Percentiles rank a stretch among this genome's conserved stretches.
These are phyloP conservation scores for Eupelmus urozonus DNA, from an alignment of 2,888 invertebrate genomes.

Conservation along the genomic window DNA sequence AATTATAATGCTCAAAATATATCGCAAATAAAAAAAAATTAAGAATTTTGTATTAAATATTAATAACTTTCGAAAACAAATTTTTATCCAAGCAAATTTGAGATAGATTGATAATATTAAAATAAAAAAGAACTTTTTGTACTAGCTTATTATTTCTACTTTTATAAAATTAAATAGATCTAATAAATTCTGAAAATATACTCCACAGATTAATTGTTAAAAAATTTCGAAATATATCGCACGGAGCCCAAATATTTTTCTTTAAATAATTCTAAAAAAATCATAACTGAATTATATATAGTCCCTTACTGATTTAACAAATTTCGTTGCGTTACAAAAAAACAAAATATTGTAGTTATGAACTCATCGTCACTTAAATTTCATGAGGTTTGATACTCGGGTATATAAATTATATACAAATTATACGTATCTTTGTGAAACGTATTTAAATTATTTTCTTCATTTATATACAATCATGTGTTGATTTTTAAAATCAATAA, in stretches of 20 bases:
- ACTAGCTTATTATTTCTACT: too few relatives aligned
- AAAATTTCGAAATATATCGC: background rate
- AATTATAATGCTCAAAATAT: too few relatives aligned
- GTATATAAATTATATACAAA: slow-evolving; percentile 25
- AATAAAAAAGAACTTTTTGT: too few relatives aligned
- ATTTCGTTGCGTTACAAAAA: background rate
- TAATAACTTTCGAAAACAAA: too few relatives aligned
- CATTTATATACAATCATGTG: background rate
- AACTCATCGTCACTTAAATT: slow-evolving; percentile 3
- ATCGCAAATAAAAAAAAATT: too few relatives aligned
- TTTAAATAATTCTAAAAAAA: too few relatives aligned
- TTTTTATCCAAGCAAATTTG: too few relatives aligned
- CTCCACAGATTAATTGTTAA: background rate
- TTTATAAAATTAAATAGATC: too few relatives aligned
- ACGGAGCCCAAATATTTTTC: background rate
- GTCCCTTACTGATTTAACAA: too few relatives aligned
- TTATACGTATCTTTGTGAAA: slow-evolving; percentile 13
- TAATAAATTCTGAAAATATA: background rate
- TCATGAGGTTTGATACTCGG: background rate
- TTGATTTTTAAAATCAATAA: slow-evolving; percentile 21
- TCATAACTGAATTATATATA: too few relatives aligned
- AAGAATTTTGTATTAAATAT: too few relatives aligned
- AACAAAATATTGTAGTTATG: background rate
- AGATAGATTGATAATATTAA: too few relatives aligned
- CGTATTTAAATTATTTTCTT: background rate